Evolutionary conservation across 2,797 vertebrate species (phyloP), one percentile per base, ranked within the genome.

Genomic region (Limosa lapponica): DNA sequence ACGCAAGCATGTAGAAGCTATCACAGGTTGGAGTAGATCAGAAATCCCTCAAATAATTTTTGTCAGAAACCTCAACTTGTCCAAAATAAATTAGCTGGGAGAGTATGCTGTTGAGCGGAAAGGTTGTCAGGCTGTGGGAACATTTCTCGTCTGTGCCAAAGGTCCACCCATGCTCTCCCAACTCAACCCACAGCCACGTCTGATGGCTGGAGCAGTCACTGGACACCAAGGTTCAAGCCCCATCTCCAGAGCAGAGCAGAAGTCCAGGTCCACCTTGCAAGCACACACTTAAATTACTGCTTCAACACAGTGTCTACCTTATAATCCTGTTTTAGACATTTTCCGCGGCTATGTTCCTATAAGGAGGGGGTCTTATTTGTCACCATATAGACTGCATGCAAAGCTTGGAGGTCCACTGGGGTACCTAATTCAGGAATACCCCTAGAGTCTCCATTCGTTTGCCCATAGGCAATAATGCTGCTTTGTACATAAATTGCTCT

Each of bases 101-200:
- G 82, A 66, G 17, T 10, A 7, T 12, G 39, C 14, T 64, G 24
- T 41, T 39, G 49, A 64, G 15, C 0, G 0, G 25, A 65, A 57
- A 34, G 8, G 13, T 7, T 20, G 4, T 28, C 19, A 69, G 39
- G 48, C 15, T 81, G 25, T 34, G 79, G 55, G 43, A 67, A 14
- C 3, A 0, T 28, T 70, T 20, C 46, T 82, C 67, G 51, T 1
- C 36, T 8, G 0, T 4, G 3, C 10, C 65, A 59, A 27, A 74
- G 16, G 14, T 32, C 61, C 36, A 43, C 6, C n/a, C 3, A 66
- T 5, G 0, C 3, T 24, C 55, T 80, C 48, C 46, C n/a, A 58
- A 0, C 22, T 44, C 54, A 37, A 27, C 25, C n/a, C 37, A 37
- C 0, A 0, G 43, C 51, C 67, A 43, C 3, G 0, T 5, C 18